Percentiles rank a stretch among this genome's conserved stretches.
Evolutionary conservation across 2,888 invertebrate species (phyloP).

Genomic region (Athetis lepigone): DNA sequence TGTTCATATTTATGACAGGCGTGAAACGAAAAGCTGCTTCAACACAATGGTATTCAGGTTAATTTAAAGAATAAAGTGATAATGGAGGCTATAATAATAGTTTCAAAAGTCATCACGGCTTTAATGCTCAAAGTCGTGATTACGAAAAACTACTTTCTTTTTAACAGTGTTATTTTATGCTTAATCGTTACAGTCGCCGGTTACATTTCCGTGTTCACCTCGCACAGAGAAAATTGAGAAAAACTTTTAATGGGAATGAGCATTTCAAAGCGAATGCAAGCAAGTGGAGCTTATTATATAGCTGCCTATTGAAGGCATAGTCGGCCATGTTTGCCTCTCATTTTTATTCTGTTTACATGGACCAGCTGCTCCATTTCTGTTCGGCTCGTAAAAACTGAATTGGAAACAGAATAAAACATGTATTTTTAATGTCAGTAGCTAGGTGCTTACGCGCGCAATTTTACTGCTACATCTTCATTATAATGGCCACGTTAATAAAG

Average conservation of each 20-base stretch:
- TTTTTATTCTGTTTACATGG: constrained; percentile 85
- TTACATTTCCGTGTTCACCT: constrained; percentile 53
- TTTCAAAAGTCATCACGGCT: constrained; percentile 31
- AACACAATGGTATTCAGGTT: constrained; percentile 46
- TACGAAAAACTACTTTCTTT: constrained; percentile 45
- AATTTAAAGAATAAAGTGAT: constrained; percentile 47
- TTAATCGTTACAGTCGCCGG: constrained; percentile 36
- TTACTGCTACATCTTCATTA: constrained; percentile 64
- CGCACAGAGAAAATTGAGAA: constrained; percentile 68
- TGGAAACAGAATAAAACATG: constrained; percentile 83
- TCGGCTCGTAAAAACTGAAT: constrained; percentile 84
- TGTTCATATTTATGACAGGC: constrained; percentile 40
- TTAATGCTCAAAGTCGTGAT: constrained; percentile 40
- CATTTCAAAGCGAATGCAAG: constrained; percentile 72
- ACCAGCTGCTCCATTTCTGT: constrained; percentile 82
- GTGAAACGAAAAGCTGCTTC: constrained; percentile 28
- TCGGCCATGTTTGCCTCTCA: constrained; percentile 75
- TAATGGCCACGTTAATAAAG: constrained; percentile 56
- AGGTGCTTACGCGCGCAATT: constrained; percentile 64
- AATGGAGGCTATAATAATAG: constrained; percentile 38
- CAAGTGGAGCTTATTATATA: constrained; percentile 71
- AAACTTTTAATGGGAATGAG: constrained; percentile 70
- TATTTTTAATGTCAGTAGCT: constrained; percentile 74
- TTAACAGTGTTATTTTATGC: constrained; percentile 30
- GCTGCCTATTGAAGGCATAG: constrained; percentile 73